These are phyloP conservation scores for Crocodylus rhombifer DNA, from an alignment of 2,797 vertebrate genomes.

Conservation along the genomic window DNA sequence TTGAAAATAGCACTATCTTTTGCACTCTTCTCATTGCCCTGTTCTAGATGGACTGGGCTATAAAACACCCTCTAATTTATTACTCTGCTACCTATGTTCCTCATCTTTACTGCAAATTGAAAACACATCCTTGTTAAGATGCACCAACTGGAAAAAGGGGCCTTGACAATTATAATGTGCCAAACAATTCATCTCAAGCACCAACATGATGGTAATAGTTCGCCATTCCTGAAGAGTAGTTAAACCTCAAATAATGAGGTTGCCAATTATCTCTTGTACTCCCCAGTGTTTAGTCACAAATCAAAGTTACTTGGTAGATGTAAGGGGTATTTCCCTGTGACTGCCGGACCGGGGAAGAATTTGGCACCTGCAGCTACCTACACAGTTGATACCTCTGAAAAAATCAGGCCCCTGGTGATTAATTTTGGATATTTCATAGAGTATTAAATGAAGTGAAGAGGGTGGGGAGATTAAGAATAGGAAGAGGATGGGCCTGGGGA, in stretches of 20 bases:
- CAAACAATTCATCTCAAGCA: conserved; percentile 77
- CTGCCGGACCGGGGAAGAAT: not conserved
- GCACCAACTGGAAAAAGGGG: conserved; percentile 66
- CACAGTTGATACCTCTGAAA: not conserved
- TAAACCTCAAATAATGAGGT: conserved; percentile 75
- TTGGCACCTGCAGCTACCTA: conserved; percentile 3
- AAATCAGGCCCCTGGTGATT: not conserved
- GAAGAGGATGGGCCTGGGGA: not conserved
- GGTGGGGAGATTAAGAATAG: not conserved
- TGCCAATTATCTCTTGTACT: conserved; percentile 67
- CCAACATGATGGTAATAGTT: conserved; percentile 72
- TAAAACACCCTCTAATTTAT: conserved; percentile 61
- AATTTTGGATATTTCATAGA: rapidly evolving
- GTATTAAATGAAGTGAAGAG: not conserved
- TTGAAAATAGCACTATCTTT: conserved; percentile 15
- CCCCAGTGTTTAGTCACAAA: conserved; percentile 72
- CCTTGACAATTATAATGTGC: conserved; percentile 70
- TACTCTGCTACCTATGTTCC: conserved; percentile 64
- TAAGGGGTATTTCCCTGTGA: conserved; percentile 37
- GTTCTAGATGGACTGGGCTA: conserved; percentile 55
- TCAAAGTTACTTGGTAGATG: conserved; percentile 65
- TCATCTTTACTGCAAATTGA: conserved; percentile 77
- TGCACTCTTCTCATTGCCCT: not conserved
- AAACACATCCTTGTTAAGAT: conserved; percentile 72
- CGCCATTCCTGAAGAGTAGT: conserved; percentile 73